Conservation (phyloP, 2,797 vertebrate species). For the Phataginus tricuspis region DNA sequence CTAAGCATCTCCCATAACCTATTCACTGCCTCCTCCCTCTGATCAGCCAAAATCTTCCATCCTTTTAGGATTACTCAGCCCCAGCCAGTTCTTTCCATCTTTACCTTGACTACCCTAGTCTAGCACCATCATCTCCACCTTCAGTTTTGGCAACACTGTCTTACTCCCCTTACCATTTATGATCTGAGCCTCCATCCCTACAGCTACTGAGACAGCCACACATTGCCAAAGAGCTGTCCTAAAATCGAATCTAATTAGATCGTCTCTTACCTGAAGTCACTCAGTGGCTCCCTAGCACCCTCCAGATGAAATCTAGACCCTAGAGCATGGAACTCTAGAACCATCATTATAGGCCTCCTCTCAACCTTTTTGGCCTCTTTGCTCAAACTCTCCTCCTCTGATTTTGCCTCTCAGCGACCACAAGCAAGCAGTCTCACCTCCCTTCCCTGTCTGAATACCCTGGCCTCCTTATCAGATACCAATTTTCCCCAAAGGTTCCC, state of each 20-base stretch:
- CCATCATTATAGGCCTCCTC: background rate
- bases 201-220: background rate
- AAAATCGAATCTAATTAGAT: background rate
- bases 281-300: background rate
- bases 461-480: background rate
- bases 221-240: background rate
- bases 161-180: background rate
- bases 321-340: too few species aligned
- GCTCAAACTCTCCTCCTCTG: background rate
- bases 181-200: background rate
- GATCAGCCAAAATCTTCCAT: background rate
- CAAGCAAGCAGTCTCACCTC: accelerated
- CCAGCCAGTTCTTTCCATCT: background rate
- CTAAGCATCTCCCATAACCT: background rate
- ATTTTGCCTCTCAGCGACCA: background rate
- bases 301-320: background rate
- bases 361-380: background rate
- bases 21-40: background rate
- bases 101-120: too few species aligned
- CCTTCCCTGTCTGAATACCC: background rate
- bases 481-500: background rate
- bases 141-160: background rate
- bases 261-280: background rate
- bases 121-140: background rate
- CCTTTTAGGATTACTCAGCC: background rate